Evolutionary conservation across 2,797 vertebrate genomes (phyloP).

Genomic region (Pristis pectinata): DNA sequence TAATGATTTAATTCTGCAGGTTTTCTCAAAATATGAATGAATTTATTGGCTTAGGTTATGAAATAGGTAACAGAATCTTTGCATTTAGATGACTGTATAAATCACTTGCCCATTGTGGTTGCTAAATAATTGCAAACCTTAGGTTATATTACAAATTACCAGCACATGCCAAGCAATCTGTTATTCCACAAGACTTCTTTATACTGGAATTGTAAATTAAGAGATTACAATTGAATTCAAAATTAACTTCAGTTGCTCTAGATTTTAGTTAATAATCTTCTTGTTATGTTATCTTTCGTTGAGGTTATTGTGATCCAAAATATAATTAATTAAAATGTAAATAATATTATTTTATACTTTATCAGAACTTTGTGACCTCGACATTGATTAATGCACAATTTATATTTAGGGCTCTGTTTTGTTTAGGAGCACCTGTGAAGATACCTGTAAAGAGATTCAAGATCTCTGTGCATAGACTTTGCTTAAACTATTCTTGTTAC

Average conservation of each 20-base stretch:
- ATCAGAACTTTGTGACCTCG: too few relatives aligned
- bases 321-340: not conserved
- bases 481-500: not conserved
- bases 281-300: not conserved
- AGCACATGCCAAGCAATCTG: not conserved
- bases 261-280: not conserved
- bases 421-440: not conserved
- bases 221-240: not conserved
- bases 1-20: not conserved
- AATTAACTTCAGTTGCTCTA: not conserved
- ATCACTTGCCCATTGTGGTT: constrained; percentile 31
- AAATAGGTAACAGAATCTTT: not conserved
- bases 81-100: not conserved
- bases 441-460: not conserved
- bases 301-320: not conserved
- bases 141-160: not conserved
- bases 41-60: not conserved
- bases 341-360: not conserved
- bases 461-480: not conserved
- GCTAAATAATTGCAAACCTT: not conserved
- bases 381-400: not conserved
- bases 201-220: not conserved
- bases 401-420: not conserved
- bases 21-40: not conserved
- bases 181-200: not conserved